phyloP scores from a whole-genome alignment of 2,888 invertebrate species.

The Petrolisthes manimaculis region DNA sequence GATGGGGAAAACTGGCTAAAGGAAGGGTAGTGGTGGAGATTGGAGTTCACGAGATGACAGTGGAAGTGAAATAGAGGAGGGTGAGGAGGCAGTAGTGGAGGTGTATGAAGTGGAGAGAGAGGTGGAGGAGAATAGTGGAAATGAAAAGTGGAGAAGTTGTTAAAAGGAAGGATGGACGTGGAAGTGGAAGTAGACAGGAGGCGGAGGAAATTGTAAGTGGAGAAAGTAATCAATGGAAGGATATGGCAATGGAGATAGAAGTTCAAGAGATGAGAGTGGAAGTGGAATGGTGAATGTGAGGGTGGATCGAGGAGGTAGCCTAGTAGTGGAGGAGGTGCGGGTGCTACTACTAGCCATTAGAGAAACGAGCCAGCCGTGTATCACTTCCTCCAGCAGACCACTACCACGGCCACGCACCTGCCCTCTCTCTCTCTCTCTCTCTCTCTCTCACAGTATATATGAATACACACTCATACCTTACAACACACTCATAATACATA shows the following conservation, averaged over 20 bases:
- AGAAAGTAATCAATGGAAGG: background rate
- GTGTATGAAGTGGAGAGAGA: background rate
- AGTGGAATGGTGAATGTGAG: background rate
- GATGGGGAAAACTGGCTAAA: too few species aligned
- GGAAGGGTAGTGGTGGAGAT: too few species aligned
- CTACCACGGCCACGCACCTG: too few species aligned
- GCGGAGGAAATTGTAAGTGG: background rate
- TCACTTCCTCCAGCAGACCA: too few species aligned
- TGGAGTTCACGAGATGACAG: too few species aligned
- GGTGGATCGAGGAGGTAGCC: background rate
- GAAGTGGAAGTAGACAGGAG: background rate
- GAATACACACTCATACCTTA: too few species aligned
- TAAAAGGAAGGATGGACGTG: background rate
- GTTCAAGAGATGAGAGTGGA: background rate
- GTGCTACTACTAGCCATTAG: background rate
- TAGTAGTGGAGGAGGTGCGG: background rate
- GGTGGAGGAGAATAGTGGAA: background rate
- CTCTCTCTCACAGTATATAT: too few species aligned
- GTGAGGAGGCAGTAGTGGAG: background rate
- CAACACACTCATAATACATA: too few species aligned
- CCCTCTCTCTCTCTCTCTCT: too few species aligned
- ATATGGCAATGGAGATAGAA: background rate
- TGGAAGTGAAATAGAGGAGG: background rate
- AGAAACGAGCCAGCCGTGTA: too few species aligned
- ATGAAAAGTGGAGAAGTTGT: background rate